phyloP scores from a whole-genome alignment of 2,888 invertebrate genomes.

The Drosophila prolongata region DNA sequence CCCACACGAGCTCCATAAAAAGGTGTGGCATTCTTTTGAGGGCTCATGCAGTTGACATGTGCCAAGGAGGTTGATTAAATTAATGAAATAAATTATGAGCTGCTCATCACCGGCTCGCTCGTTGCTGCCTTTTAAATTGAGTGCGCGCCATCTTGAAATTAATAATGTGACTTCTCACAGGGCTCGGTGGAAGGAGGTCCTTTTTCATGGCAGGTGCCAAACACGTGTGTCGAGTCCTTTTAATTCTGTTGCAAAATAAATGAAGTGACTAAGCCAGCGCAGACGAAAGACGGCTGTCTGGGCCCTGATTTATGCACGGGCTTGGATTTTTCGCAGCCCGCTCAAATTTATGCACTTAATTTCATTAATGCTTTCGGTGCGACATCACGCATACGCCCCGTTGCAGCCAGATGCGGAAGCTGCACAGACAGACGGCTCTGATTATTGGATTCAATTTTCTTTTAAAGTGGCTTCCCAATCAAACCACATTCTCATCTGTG shows the following conservation, averaged over 20 bases:
- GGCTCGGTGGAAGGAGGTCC: neutral
- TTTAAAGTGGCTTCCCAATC: constrained; percentile 19
- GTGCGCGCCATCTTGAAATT: constrained; percentile 79
- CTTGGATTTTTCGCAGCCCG: constrained; percentile 37
- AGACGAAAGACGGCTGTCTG: constrained; percentile 31
- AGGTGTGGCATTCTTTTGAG: constrained; percentile 64
- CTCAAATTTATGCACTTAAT: constrained; percentile 61
- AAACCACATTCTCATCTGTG: constrained; percentile 28
- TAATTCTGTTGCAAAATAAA: constrained; percentile 60
- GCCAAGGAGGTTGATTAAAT: constrained; percentile 76
- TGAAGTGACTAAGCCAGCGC: constrained; percentile 58
- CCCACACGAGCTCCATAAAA: constrained; percentile 32
- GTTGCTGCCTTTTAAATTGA: constrained; percentile 66
- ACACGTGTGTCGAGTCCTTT: constrained; percentile 45
- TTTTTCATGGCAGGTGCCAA: constrained; percentile 29
- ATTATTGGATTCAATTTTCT: constrained; percentile 29
- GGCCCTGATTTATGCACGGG: constrained; percentile 54
- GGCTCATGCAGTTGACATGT: constrained; percentile 75
- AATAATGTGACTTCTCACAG: constrained; percentile 62
- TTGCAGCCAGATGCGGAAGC: constrained; percentile 30
- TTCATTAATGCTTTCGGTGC: constrained; percentile 44
- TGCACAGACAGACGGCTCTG: constrained; percentile 34
- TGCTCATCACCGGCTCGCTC: constrained; percentile 47
- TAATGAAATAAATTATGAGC: constrained; percentile 80
- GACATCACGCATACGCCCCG: constrained; percentile 58